Evolutionary conservation across 2,113 vertebrate genomes (phyloP), one percentile per base, ranked within the genome.

Genomic region (Hippocampus abdominalis): DNA sequence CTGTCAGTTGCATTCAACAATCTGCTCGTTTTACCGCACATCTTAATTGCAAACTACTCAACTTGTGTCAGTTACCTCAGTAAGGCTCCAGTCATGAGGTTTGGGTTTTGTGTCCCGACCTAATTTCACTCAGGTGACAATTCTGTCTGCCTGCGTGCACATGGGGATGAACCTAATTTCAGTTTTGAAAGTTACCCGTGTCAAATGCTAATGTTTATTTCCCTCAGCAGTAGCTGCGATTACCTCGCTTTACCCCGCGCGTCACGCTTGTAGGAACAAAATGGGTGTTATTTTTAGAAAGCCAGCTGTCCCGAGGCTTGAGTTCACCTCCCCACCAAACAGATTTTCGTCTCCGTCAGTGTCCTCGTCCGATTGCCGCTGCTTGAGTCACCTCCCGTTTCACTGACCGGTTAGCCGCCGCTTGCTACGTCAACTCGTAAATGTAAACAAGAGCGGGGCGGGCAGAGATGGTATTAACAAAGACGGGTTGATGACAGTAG

Each of bases 251-350:
- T 69, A 71, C 49, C 73, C 67, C 40, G 66, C 7, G 73, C 70
- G 70, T 82, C 78, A 82, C 77, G 76, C 75, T 82, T 75, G 49
- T 68, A 69, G 64, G 79, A 71, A 70, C 13, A 60, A 79, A 78
- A 83, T 83, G 69, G 65, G 54, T 44, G 77, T 74, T 88, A 79
- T 84, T 81, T 86, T 87, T 85, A 87, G 86, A 81, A 75, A 29
- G 63, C 76, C 79, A 76, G 77, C 82, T 81, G 81, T 85, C 81
- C 86, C 74, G 69, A 79, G 63, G 78, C 77, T 76, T 10, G 49
- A 61, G 71, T 71, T 77, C 68, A 68, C 77, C 78, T 70, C n/a
- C 61, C 80, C 77, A 62, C 40, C 54, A 29, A 67, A 69, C 77
- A 64, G 69, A 51, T 71, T 71, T 15, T 73, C 27, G 54, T 79